These are phyloP conservation scores for Kryptopterus vitreolus DNA, from an alignment of 2,797 vertebrate genomes.

Conservation along the genomic window DNA sequence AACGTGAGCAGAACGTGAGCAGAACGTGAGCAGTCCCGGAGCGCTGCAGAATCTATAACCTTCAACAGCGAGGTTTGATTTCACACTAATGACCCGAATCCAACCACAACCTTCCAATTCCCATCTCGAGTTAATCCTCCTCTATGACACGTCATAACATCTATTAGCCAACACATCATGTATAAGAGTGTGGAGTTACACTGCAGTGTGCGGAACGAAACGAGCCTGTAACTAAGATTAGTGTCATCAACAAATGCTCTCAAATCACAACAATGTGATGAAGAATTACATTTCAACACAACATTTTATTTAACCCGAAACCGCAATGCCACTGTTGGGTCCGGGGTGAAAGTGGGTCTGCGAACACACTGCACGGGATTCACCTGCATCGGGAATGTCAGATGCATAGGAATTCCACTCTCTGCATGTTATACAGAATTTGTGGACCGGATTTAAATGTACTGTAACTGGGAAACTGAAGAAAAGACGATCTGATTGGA, in stretches of 20 bases:
- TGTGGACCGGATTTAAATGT: slow-evolving; percentile 1
- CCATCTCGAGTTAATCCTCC: not conserved
- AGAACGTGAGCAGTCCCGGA: too few relatives aligned
- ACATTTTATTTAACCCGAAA: slow-evolving; percentile 26
- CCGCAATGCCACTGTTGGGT: slow-evolving; percentile 1
- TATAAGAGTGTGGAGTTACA: slow-evolving; percentile 25
- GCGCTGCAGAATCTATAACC: not conserved
- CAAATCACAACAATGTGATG: slow-evolving; percentile 41
- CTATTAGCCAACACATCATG: slow-evolving; percentile 21
- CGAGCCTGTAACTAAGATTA: slow-evolving; percentile 41
- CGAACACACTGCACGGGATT: not conserved
- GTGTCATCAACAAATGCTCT: slow-evolving; percentile 46
- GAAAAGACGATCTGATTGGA: slow-evolving; percentile 8
- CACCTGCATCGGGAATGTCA: slow-evolving; percentile 9
- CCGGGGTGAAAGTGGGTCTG: not conserved
- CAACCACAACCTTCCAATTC: slow-evolving; percentile 9
- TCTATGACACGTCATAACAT: not conserved
- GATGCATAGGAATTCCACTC: not conserved
- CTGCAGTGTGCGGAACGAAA: slow-evolving; percentile 25
- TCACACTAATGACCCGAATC: slow-evolving; percentile 2
- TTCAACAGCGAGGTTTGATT: not conserved
- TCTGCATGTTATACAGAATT: not conserved
- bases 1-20: too few relatives aligned
- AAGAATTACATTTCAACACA: not conserved
- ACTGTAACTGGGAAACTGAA: not conserved